Evolutionary conservation across 1,140 invertebrate genomes (phyloP).

Genomic region (Drosophila nikananu): DNA sequence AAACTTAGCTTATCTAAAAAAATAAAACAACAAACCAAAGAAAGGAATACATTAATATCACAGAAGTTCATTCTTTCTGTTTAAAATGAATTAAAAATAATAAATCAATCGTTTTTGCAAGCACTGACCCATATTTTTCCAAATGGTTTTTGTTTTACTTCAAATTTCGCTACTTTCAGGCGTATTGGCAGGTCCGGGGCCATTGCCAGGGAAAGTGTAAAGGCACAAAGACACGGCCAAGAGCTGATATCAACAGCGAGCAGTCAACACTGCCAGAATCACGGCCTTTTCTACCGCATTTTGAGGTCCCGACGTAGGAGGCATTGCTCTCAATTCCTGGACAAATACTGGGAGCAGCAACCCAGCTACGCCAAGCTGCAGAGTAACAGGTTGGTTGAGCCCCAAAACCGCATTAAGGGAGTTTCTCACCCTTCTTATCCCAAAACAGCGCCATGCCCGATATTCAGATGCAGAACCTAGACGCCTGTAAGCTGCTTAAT

Average conservation of each 20-base stretch:
- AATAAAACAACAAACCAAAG: too few species aligned
- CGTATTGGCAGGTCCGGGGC: constrained; percentile 35
- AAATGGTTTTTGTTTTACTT: background rate
- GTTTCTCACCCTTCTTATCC: background rate
- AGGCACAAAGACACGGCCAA: constrained; percentile 43
- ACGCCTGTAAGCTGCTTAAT: constrained; percentile 71
- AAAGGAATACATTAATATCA: too few species aligned
- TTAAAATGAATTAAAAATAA: background rate
- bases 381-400: constrained; percentile 58
- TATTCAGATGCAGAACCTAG: constrained; percentile 78
- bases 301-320: constrained; percentile 69
- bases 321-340: constrained; percentile 70
- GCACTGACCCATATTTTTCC: too few species aligned
- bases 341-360: constrained; percentile 75
- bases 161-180: constrained; percentile 40
- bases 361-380: constrained; percentile 72
- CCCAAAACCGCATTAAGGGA: background rate
- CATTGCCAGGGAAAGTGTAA: constrained; percentile 1
- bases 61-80: too few species aligned
- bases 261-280: constrained; percentile 50
- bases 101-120: background rate
- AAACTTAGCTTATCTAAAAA: too few species aligned
- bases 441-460: constrained; percentile 45
- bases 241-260: constrained; percentile 64
- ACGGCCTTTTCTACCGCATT: constrained; percentile 75